These are phyloP conservation scores for Cremastinae sp. DNA, from an alignment of 2,888 invertebrate genomes.

Conservation along the genomic window DNA sequence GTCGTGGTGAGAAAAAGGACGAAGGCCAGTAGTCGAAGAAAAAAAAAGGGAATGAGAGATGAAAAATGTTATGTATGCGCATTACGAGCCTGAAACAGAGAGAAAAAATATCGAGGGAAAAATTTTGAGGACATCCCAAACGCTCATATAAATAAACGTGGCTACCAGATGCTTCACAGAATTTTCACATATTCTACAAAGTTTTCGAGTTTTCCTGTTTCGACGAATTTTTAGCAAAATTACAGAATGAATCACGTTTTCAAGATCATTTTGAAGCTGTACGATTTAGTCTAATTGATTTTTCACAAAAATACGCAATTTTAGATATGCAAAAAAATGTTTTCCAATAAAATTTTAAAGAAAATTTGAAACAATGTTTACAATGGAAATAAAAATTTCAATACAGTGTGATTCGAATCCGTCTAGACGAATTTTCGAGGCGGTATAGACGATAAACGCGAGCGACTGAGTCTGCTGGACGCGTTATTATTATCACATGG, in stretches of 20 bases:
- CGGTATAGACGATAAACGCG: slow-evolving; percentile 2
- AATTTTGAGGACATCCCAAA: slow-evolving; percentile 21
- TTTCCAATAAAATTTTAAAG: too few species aligned
- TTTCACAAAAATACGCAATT: not conserved
- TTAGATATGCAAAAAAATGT: not conserved
- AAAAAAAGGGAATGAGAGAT: slow-evolving; percentile 20
- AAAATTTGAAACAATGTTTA: not conserved
- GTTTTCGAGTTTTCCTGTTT: not conserved
- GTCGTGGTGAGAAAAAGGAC: slow-evolving; percentile 32
- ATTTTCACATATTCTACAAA: slow-evolving; percentile 31
- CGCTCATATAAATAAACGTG: slow-evolving; percentile 65
- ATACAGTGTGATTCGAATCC: slow-evolving; percentile 5
- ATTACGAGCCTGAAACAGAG: not conserved
- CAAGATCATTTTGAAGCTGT: too few species aligned
- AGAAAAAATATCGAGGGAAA: not conserved
- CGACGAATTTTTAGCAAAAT: slow-evolving; percentile 12
- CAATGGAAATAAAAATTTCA: not conserved
- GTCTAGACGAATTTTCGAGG: slow-evolving; percentile 20
- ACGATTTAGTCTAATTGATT: too few species aligned
- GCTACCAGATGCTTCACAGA: slow-evolving; percentile 62
- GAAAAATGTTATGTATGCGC: slow-evolving; percentile 34
- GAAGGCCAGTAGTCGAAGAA: slow-evolving; percentile 21
- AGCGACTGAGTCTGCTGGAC: slow-evolving; percentile 19
- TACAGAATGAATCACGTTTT: too few species aligned
- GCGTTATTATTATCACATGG: slow-evolving; percentile 46